Evolutionary conservation across 2,797 vertebrate genomes (phyloP).

Genomic region (Myripristis murdjan): DNA sequence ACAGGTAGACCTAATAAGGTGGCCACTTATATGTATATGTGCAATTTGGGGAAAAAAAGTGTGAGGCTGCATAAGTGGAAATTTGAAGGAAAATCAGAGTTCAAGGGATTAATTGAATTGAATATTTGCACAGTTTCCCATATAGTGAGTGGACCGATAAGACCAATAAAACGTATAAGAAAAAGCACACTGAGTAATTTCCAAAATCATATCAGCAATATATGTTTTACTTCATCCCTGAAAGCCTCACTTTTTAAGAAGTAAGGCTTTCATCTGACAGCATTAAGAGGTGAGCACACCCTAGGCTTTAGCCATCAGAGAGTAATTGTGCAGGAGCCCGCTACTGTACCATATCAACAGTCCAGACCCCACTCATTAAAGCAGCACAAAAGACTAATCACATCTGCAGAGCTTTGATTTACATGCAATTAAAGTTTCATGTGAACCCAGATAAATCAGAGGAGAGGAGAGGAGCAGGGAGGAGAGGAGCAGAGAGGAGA

Average conservation of each 20-base stretch:
- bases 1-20: too few species aligned
- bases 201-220: background rate
- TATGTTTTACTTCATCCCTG: background rate
- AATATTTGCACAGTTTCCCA: background rate
- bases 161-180: conserved; percentile 12
- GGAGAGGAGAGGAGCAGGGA: conserved; percentile 1
- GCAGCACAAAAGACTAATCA: conserved; percentile 80
- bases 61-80: too few species aligned
- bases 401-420: conserved; percentile 79
- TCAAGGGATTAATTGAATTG: too few species aligned
- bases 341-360: conserved; percentile 50
- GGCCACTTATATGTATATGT: too few species aligned
- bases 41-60: too few species aligned
- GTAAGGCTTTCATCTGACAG: conserved; percentile 16
- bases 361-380: conserved; percentile 77
- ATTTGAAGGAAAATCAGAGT: too few species aligned
- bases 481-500: background rate
- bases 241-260: background rate
- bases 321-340: conserved; percentile 22
- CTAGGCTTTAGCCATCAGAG: conserved; percentile 50
- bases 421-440: conserved; percentile 83
- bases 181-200: conserved; percentile 3
- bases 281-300: conserved; percentile 32
- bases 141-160: background rate
- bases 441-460: conserved; percentile 71